These are phyloP conservation scores for Mormoops blainvillei DNA, from an alignment of 2,113 vertebrate species.

Conservation along the genomic window DNA sequence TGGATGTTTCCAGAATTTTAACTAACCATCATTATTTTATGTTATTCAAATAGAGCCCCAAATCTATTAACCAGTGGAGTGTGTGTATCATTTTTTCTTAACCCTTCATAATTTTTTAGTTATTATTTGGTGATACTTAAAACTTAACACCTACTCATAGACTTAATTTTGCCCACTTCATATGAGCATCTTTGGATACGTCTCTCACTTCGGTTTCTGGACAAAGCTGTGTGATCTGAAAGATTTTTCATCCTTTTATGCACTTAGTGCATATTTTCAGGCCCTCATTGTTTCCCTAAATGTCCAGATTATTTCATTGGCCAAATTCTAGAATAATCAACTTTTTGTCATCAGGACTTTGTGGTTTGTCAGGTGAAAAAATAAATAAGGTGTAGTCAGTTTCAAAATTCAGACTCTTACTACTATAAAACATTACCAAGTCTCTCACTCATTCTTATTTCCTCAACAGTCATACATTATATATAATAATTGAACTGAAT, in stretches of 20 bases:
- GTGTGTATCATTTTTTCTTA: not conserved
- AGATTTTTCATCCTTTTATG: not conserved
- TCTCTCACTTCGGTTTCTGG: not conserved
- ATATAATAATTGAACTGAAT: not conserved
- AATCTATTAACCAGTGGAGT: not conserved
- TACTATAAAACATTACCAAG: not conserved
- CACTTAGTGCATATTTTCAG: not conserved
- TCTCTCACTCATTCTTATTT: not conserved
- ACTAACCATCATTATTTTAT: not conserved
- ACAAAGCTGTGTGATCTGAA: not conserved
- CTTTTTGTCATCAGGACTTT: not conserved
- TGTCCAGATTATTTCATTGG: constrained; percentile 3
- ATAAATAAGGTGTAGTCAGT: not conserved
- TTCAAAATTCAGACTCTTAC: not conserved
- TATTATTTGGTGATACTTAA: not conserved
- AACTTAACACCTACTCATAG: not conserved
- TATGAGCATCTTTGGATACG: not conserved
- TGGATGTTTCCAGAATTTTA: not conserved
- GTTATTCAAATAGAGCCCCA: not conserved
- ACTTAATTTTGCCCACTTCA: not conserved
- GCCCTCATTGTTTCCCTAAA: not conserved
- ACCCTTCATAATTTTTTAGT: not conserved
- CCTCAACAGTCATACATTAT: not conserved
- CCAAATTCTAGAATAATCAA: not conserved
- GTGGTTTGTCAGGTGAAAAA: not conserved